Base-by-base conservation (phyloP, 2,797 vertebrate genomes). In the Lacerta viridis region DNA sequence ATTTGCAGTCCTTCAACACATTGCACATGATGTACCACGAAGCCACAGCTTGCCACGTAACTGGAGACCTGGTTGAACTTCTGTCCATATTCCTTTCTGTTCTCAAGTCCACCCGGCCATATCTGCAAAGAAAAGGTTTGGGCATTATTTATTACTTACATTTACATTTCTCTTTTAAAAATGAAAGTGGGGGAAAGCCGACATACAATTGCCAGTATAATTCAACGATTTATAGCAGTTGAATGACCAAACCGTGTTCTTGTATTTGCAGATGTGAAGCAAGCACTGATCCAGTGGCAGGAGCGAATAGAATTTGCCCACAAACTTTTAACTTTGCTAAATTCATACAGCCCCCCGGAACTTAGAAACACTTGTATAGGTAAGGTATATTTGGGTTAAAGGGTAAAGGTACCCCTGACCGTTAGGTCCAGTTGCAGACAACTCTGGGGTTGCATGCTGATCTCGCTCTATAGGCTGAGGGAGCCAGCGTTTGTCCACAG, bases 1-100 rank as follows among this genome's bases (percentile, higher is more conserved):
- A 83, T 89, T 89, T 84, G 0, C 92, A 99, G 99, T 99, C 99
- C 39, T 99, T 99, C 96, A 99, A 99, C 97, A 99, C 99, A 0
- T 96, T 99, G 92, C 99, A 99, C 97, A 99, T 99, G 99, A 99
- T 99, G 99, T 99, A 99, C 96, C 99, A 99, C 1, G 99, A 99
- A 97, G 99, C 99, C 36, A 99, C 99, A 41, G 99, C 99, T 27
- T 99, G 99, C 94, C 99, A 99, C 7, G 99, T 99, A 92, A 99
- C 99, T 23, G 99, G 98, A 89, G 99, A 99, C 96, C 97, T 99
- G 89, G 99, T 99, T 90, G 99, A 99, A 96, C 98, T 99, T 95
- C 97, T 99, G 71, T 99, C 99, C 91, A 99, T 99, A 96, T 99
- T 99, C 94, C 98, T 99, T 85, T 99, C 98, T 0, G 99, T 99